These are phyloP conservation scores for Amphiprion percula DNA, from an alignment of 2,113 vertebrate species.

Conservation along the genomic window DNA sequence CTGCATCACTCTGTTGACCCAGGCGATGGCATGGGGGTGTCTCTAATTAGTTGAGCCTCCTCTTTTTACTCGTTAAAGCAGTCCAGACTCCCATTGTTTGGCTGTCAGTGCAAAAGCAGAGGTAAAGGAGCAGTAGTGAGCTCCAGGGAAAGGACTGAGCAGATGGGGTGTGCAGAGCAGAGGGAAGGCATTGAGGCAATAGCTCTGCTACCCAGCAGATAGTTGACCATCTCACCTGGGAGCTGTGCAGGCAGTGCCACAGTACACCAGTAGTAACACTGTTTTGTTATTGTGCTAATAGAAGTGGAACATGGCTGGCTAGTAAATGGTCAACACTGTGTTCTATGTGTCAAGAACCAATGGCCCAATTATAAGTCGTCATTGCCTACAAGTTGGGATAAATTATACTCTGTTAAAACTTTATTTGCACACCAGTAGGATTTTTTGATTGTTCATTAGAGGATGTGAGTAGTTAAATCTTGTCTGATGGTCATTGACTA, in stretches of 20 bases:
- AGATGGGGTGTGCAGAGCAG: constrained; percentile 20
- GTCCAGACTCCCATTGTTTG: constrained; percentile 73
- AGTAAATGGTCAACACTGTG: constrained; percentile 47
- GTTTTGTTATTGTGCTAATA: constrained; percentile 49
- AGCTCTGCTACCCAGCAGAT: constrained; percentile 37
- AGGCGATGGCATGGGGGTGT: constrained; percentile 31
- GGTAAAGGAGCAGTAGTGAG: constrained; percentile 43
- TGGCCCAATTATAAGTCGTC: constrained; percentile 69
- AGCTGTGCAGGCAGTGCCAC: constrained; percentile 30
- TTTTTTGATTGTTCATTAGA: constrained; percentile 49
- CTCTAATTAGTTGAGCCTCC: constrained; percentile 76
- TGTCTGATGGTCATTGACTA: constrained; percentile 41
- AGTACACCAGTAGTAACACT: constrained; percentile 29
- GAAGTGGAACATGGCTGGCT: constrained; percentile 53
- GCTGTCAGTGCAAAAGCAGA: constrained; percentile 62
- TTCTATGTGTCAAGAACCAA: constrained; percentile 56
- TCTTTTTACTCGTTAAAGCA: constrained; percentile 69
- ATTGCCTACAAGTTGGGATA: constrained; percentile 30
- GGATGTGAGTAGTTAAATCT: constrained; percentile 48
- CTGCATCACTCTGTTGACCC: constrained; percentile 48
- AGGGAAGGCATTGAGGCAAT: constrained; percentile 31
- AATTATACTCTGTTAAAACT: constrained; percentile 50
- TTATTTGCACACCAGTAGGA: constrained; percentile 37
- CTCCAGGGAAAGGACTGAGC: constrained; percentile 42
- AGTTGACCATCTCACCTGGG: constrained; percentile 64